Evolutionary conservation across 2,797 vertebrate species (phyloP), one percentile per base, ranked within the genome.

Genomic region (Leptoclinus maculatus): DNA sequence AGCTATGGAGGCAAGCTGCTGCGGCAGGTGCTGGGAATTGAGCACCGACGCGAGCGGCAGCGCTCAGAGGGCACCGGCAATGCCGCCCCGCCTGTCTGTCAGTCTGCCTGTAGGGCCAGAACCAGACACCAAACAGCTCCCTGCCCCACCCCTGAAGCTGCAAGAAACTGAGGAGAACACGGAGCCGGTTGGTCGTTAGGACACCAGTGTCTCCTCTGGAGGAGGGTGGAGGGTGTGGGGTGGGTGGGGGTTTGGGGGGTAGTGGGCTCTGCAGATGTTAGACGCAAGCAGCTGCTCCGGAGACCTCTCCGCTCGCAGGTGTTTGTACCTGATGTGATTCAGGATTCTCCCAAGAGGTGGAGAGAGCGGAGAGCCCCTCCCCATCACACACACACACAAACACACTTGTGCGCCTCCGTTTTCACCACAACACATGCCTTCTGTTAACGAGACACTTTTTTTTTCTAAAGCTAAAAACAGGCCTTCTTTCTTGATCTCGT

Each of bases 311-410:
- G 71, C 32, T 32, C 67, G 78, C 83, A 91, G 87, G 75, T 89
- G 81, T 83, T 88, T 81, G 58, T 74, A 83, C 80, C 70, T 77
- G 77, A 85, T 89, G 86, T 71, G 63, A 77, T 84, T 65, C 66
- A 71, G 54, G 68, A 58, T 78, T 72, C 23, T 83, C 84, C 70
- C 75, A 75, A 58, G 13, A 82, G 85, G 83, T 78, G 56, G 60
- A 78, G 53, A 43, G 32, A 66, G 49, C 17, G 32, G 41, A 65
- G 39, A 45, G 56, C 27, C 47, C 66, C 57, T 34, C 29, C 66
- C 65, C 21, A 65, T 9, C 65, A 73, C 60, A 66, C 65, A 54
- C 21, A 65, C 36, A 59, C 32, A 65, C 19, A 64, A 4, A 62
- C 41, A 45, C 32, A 47, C 27, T 2, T 2, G 23, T 23, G 13